These are phyloP conservation scores for Choloepus hoffmanni DNA, from an alignment of 2,113 vertebrate genomes.

Conservation along the genomic window DNA sequence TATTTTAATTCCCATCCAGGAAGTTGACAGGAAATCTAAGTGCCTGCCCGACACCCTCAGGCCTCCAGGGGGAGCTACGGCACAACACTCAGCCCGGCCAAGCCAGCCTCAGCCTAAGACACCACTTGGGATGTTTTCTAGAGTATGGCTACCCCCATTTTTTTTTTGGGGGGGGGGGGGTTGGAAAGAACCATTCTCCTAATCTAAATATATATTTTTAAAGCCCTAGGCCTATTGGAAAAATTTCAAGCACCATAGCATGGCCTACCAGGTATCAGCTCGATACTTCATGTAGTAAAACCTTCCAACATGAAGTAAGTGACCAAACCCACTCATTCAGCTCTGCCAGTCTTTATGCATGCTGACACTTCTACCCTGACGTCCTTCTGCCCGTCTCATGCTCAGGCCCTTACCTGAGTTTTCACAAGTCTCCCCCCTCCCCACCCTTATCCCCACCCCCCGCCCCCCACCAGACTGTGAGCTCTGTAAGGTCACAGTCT, in stretches of 20 bases:
- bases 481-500: too few species aligned
- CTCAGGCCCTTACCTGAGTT: neutral
- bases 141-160: neutral
- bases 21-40: neutral
- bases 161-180: accelerated
- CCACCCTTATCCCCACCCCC: neutral
- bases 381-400: neutral
- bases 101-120: neutral
- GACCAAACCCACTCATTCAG: neutral
- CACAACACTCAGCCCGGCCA: constrained; percentile 16
- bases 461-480: neutral
- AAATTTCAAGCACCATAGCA: neutral
- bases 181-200: neutral
- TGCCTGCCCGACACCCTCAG: neutral
- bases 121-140: neutral
- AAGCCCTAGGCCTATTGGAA: neutral
- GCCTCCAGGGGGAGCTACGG: constrained; percentile 71
- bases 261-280: neutral
- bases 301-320: neutral
- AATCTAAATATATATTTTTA: neutral
- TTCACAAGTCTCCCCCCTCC: neutral
- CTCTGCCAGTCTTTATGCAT: neutral
- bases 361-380: neutral
- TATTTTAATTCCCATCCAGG: neutral
- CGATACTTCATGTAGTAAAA: neutral